Percentiles rank a stretch among this genome's conserved stretches.
phyloP scores from a whole-genome alignment of 2,113 vertebrate genomes.

The Mustela nigripes region DNA sequence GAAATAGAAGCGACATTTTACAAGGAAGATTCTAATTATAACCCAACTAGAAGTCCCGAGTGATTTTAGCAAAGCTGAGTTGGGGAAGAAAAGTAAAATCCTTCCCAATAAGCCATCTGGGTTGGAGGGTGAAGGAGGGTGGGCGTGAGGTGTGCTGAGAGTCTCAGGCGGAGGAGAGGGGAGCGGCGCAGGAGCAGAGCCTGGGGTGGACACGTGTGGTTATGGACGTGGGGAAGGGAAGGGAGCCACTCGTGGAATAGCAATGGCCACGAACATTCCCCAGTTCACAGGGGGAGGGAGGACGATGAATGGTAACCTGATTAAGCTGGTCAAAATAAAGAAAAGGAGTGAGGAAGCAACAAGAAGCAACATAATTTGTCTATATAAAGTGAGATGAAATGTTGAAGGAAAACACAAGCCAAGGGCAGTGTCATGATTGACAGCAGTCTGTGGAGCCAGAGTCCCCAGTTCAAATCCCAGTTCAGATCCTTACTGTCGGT shows the following conservation, averaged over 20 bases:
- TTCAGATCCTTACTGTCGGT: not conserved
- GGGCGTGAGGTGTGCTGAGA: not conserved
- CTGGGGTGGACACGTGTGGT: accelerated
- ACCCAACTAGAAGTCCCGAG: not conserved
- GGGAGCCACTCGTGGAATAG: not conserved
- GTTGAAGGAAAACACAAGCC: not conserved
- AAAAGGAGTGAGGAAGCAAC: not conserved
- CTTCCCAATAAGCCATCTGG: not conserved
- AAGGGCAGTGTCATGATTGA: not conserved
- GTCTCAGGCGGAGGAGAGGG: accelerated
- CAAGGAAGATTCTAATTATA: not conserved
- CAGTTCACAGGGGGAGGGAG: not conserved
- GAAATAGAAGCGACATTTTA: not conserved
- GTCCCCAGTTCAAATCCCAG: not conserved
- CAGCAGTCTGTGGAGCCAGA: not conserved
- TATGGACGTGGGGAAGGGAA: not conserved
- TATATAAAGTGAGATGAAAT: not conserved
- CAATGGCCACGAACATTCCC: too few species aligned
- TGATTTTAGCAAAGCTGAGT: not conserved
- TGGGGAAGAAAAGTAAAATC: not conserved
- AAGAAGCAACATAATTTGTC: not conserved
- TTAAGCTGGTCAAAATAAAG: not conserved
- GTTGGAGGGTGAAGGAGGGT: not conserved
- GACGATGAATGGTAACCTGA: not conserved
- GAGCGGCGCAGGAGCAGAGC: not conserved